A percentile compares a stretch with the other conserved stretches of the same genome.
Conservation (phyloP, 2,888 invertebrate species). For the Diogma glabrata region DNA sequence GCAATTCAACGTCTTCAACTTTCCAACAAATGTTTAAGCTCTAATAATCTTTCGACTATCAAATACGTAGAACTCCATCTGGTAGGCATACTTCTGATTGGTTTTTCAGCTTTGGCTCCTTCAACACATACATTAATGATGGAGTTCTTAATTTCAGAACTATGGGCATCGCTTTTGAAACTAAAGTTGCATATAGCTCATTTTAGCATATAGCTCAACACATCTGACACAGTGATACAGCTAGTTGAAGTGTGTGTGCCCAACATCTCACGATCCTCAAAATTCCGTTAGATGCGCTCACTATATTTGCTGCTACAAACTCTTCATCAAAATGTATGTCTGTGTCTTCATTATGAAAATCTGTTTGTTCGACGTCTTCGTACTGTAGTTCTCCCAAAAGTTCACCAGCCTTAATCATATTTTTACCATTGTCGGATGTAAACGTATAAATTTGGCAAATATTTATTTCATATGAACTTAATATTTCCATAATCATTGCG, state of each 20-base stretch:
- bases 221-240: constrained; percentile 4
- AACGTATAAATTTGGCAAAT: constrained; percentile 2
- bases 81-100: constrained; percentile 3
- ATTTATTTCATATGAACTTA: constrained; percentile 3
- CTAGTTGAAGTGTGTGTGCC: constrained; percentile 4
- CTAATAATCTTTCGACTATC: neutral
- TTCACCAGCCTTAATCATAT: constrained; percentile 4
- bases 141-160: constrained; percentile 3
- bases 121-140: neutral
- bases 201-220: neutral
- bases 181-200: neutral
- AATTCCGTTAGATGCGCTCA: constrained; percentile 6
- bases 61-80: constrained; percentile 4
- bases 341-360: neutral
- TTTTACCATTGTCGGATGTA: neutral
- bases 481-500: constrained; percentile 5
- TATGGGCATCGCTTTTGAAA: constrained; percentile 1
- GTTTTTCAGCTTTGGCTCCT: constrained; percentile 2
- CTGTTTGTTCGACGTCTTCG: neutral
- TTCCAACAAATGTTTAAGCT: neutral
- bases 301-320: neutral
- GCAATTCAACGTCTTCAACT: neutral
- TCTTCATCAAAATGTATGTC: constrained; percentile 4
- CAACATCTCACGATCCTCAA: constrained; percentile 7
- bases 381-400: neutral